phyloP scores from a whole-genome alignment of 2,888 invertebrate species.

The Platypus cylindrus region DNA sequence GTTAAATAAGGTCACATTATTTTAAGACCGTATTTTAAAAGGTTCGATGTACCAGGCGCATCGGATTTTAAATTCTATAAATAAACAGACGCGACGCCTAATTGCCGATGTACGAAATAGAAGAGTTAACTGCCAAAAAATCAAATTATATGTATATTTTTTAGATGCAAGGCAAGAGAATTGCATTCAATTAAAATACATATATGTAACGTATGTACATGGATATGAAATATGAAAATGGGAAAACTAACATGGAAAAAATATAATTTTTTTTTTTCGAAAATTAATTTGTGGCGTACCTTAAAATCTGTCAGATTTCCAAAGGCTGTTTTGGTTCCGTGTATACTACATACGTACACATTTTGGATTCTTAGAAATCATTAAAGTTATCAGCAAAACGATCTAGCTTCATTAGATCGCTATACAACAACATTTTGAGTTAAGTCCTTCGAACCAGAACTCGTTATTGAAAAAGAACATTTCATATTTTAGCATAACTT shows the following conservation, averaged over 20 bases:
- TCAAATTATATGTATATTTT: constrained; percentile 21
- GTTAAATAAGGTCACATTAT: constrained; percentile 29
- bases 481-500: too few species aligned
- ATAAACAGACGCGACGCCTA: constrained; percentile 33
- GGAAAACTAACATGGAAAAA: background rate
- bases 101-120: constrained; percentile 34
- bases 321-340: too few species aligned
- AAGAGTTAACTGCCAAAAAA: constrained; percentile 33
- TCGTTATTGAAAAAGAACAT: too few species aligned
- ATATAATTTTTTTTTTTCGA: background rate
- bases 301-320: too few species aligned
- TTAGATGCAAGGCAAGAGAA: background rate
- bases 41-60: constrained; percentile 36
- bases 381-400: too few species aligned
- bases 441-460: too few species aligned
- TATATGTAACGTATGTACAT: background rate
- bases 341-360: too few species aligned
- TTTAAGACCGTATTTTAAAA: constrained; percentile 28
- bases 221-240: background rate
- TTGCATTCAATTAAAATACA: background rate
- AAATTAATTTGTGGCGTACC: background rate
- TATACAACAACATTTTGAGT: too few species aligned
- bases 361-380: too few species aligned
- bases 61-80: constrained; percentile 36
- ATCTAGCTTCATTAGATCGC: too few species aligned